Percentiles rank a stretch among this genome's conserved stretches.
These are phyloP conservation scores for Saccostrea echinata DNA, from an alignment of 1,140 invertebrate species.

Conservation along the genomic window DNA sequence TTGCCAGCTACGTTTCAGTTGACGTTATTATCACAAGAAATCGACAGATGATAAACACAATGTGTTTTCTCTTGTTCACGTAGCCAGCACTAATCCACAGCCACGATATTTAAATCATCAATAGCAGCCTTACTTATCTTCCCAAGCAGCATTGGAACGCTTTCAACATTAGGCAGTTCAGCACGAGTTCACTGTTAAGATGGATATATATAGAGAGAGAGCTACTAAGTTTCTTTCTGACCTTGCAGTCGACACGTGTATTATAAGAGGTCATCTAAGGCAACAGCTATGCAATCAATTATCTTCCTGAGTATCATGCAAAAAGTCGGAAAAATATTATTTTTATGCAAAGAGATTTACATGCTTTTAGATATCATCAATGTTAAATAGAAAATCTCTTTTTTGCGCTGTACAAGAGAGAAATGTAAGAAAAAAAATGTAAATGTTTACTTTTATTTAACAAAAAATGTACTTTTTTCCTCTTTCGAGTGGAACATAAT, in stretches of 20 bases:
- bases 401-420: too few relatives aligned
- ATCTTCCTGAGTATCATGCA: not conserved
- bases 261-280: not conserved
- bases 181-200: not conserved
- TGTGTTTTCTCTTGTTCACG: not conserved
- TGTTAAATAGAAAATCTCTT: too few relatives aligned
- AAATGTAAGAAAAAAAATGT: too few relatives aligned
- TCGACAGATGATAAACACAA: conserved; percentile 7
- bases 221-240: not conserved
- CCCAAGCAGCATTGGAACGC: not conserved
- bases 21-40: not conserved
- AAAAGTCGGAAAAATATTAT: too few relatives aligned
- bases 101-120: not conserved
- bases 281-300: not conserved
- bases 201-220: not conserved
- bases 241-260: not conserved
- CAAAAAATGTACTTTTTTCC: too few relatives aligned
- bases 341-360: too few relatives aligned
- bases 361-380: too few relatives aligned
- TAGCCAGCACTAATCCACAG: not conserved
- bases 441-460: too few relatives aligned
- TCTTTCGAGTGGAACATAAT: too few relatives aligned
- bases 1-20: not conserved
- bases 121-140: conserved; percentile 2
- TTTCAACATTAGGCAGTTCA: conserved; percentile 15